Percentiles rank a stretch among this genome's conserved stretches.
These are phyloP conservation scores for Synergus umbraculus DNA, from an alignment of 2,888 invertebrate species.

Conservation along the genomic window DNA sequence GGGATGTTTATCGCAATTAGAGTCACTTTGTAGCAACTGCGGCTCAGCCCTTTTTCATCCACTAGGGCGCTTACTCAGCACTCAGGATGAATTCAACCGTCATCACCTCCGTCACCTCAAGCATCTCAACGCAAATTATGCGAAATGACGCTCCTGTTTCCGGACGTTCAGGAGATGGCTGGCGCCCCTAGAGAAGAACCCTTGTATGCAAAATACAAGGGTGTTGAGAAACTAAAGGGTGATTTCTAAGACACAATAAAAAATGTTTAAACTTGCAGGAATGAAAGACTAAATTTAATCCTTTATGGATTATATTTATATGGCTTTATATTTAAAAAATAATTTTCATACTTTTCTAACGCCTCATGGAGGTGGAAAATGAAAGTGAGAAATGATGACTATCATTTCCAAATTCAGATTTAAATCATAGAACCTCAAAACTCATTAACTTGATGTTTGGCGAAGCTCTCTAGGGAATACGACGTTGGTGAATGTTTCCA, in stretches of 20 bases:
- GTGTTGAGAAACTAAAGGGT: not conserved
- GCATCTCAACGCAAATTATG: slow-evolving; percentile 60
- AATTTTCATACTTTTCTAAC: not conserved
- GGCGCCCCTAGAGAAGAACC: not conserved
- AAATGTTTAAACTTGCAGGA: not conserved
- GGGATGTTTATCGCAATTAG: not conserved
- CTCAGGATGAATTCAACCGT: slow-evolving; percentile 58
- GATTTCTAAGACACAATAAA: not conserved
- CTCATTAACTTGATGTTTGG: slow-evolving; percentile 5
- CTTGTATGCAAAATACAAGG: not conserved
- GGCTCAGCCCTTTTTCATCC: not conserved
- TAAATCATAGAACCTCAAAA: not conserved
- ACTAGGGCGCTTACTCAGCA: not conserved
- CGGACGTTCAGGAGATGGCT: slow-evolving; percentile 55
- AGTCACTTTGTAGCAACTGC: not conserved
- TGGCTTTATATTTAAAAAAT: not conserved
- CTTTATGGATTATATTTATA: no score
- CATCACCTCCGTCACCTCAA: slow-evolving; percentile 55
- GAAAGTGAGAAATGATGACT: not conserved
- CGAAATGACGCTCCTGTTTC: slow-evolving; percentile 61
- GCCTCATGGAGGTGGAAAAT: not conserved
- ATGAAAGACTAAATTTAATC: not conserved
- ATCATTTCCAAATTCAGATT: not conserved
- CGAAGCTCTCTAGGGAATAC: not conserved
- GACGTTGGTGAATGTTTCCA: slow-evolving; percentile 12